Evolutionary conservation across 2,888 invertebrate species (phyloP).

Genomic region (Apoda limacodes): DNA sequence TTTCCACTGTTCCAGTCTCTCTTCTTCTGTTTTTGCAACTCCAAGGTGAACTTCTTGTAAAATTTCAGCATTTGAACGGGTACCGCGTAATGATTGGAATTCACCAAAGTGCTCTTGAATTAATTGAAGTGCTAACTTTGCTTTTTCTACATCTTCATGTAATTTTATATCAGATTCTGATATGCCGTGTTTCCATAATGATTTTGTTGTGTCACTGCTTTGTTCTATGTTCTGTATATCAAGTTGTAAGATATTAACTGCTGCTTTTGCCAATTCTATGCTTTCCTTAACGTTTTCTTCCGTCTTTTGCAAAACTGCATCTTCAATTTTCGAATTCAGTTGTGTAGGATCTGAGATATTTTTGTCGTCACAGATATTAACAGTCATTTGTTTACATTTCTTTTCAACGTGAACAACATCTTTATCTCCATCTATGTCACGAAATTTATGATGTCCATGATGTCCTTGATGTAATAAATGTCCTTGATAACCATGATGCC

Average conservation of each 20-base stretch:
- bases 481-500: too few species aligned
- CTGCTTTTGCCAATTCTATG: conserved; percentile 48
- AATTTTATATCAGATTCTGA: conserved; percentile 31
- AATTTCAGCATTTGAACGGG: conserved; percentile 25
- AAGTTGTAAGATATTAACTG: conserved; percentile 46
- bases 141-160: conserved; percentile 44
- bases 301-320: too few species aligned
- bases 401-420: conserved; percentile 35
- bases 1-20: conserved; percentile 47
- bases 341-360: conserved; percentile 24
- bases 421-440: too few species aligned
- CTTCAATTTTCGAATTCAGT: too few species aligned
- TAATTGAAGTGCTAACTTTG: conserved; percentile 41
- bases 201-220: conserved; percentile 21
- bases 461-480: too few species aligned
- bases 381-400: conserved; percentile 45
- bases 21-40: conserved; percentile 32
- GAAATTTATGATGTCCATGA: too few species aligned
- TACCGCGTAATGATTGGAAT: conserved; percentile 31
- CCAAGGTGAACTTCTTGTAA: conserved; percentile 24
- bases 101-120: conserved; percentile 39
- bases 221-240: conserved; percentile 38
- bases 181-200: conserved; percentile 24
- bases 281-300: too few species aligned
- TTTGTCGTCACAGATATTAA: conserved; percentile 44